Conservation (phyloP, 2,888 invertebrate species). For the Cerastis leucographa region DNA sequence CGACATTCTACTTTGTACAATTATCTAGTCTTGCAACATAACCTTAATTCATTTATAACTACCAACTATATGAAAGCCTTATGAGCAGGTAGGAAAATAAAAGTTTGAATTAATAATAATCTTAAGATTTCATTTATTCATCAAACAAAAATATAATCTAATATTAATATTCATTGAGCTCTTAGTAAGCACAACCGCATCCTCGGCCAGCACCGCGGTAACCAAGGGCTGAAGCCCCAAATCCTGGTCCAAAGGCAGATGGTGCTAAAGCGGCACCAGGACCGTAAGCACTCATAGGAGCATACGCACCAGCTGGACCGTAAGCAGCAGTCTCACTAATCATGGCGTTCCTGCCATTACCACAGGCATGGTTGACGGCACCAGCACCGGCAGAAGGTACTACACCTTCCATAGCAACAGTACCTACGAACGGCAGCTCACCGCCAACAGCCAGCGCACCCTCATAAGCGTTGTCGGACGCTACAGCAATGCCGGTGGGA, state of each 20-base stretch:
- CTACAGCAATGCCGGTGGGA: constrained; percentile 56
- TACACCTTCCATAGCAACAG: constrained; percentile 67
- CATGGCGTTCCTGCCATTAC: constrained; percentile 67
- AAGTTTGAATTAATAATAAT: neutral
- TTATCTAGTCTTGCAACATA: neutral
- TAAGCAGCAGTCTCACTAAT: constrained; percentile 39
- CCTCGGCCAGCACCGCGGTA: constrained; percentile 20
- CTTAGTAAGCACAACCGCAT: constrained; percentile 34
- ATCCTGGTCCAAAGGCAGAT: constrained; percentile 5
- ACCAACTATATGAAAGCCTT: neutral
- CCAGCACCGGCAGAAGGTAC: constrained; percentile 68
- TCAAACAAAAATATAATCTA: constrained; percentile 8
- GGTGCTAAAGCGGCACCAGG: constrained; percentile 7
- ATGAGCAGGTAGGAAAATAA: neutral
- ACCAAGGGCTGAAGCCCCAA: constrained; percentile 7
- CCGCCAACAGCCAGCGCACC: constrained; percentile 66
- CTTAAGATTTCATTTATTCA: constrained; percentile 23
- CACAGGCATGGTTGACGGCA: constrained; percentile 69
- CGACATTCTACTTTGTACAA: neutral
- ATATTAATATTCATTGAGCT: neutral
- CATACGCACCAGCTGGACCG: constrained; percentile 2
- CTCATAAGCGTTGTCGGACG: constrained; percentile 63
- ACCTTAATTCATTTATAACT: neutral
- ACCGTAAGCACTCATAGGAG: neutral
- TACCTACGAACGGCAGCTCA: constrained; percentile 75